Base-by-base conservation (phyloP, 64 coral and sea anemone species). In the Stichodactyla helianthus region DNA sequence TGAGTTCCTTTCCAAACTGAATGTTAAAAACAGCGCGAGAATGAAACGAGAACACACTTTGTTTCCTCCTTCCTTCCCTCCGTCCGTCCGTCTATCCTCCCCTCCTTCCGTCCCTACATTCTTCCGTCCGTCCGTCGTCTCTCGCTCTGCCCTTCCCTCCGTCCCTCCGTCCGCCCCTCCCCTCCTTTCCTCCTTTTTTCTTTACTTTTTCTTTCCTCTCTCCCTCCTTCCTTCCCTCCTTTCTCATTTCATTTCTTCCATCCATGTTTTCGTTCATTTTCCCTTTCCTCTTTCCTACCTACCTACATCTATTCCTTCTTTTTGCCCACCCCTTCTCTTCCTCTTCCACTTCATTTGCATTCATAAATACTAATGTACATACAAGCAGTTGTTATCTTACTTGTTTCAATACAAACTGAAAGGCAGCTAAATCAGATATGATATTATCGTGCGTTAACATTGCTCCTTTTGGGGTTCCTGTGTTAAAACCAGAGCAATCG, bases 381-480 rank as follows among this genome's bases (percentile, higher is more conserved):
- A 16, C 6, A 35, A 79, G 16, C 17, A 6, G 26, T 5, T 80
- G 5, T 10, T 80, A 6, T 82, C 54, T 59, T 84, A 84, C 83
- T 55, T 59, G 83, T 28, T 62, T 55, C 31, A 84, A 8, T 14
- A 84, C 55, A 20, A 67, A 55, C 18, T 82, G 51, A 55, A 91
- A 82, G 10, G 58, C 87, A 50, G 96, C 86, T 1, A 94, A 26
- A 13, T 70, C 83, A 77, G 93, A 92, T 74, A 89, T 94, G 53
- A 98, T 82, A 62, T 98, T 98, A 20, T 84, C 93, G 65, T 98
- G 84, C 19, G 87, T 94, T 13, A 98, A 59, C 59, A 98, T 94
- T 35, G 90, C 88, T 52, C 96, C 96, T 82, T 98, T 98, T 35
- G 96, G 96, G 53, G 83, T 88, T 20, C 96, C 96, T 98, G 60